These are phyloP conservation scores for Bombyx huttoni DNA, from an alignment of 2,888 invertebrate species.

Conservation along the genomic window DNA sequence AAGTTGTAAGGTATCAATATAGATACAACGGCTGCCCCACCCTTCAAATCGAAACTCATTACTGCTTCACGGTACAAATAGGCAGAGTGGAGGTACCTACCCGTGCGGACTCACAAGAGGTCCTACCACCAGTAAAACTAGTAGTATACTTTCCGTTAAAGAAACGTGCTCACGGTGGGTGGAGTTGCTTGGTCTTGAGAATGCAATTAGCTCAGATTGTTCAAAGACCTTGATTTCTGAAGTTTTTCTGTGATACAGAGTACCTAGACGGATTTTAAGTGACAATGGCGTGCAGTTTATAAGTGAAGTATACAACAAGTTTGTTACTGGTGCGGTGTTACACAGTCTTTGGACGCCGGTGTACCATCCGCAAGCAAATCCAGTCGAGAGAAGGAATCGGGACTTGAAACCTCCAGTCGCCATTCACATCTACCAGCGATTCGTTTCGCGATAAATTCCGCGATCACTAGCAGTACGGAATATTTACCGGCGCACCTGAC, in stretches of 20 bases:
- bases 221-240: constrained; percentile 11
- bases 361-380: constrained; percentile 15
- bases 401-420: constrained; percentile 16
- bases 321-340: neutral
- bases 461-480: neutral
- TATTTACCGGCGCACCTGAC: neutral
- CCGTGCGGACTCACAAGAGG: too few species aligned
- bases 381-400: constrained; percentile 22
- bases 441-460: constrained; percentile 1
- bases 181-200: constrained; percentile 15
- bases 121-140: too few species aligned
- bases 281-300: constrained; percentile 25
- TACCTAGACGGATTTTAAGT: constrained; percentile 21
- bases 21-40: too few species aligned
- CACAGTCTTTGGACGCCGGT: constrained; percentile 1
- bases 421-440: neutral
- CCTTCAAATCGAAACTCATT: too few species aligned
- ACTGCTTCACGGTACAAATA: too few species aligned
- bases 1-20: too few species aligned
- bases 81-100: too few species aligned
- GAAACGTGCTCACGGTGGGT: constrained; percentile 16
- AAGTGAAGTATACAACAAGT: constrained; percentile 5
- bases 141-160: too few species aligned
- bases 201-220: constrained; percentile 11
- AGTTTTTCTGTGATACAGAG: constrained; percentile 21